Conservation (phyloP, 2,888 invertebrate species). For the Panzeria rudis region DNA sequence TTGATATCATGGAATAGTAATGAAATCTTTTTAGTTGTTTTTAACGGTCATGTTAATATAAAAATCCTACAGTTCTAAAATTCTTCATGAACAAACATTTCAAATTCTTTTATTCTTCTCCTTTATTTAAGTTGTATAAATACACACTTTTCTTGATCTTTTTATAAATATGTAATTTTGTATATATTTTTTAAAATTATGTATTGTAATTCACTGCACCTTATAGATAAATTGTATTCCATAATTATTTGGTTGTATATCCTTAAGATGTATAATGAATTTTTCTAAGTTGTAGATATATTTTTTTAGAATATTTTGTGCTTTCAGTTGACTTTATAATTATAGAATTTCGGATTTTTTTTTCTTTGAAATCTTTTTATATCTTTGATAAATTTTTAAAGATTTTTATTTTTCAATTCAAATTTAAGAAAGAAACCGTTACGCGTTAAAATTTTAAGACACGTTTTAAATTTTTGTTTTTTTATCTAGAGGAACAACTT, state of each 20-base stretch:
- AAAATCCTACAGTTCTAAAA: too few relatives aligned
- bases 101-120: background rate
- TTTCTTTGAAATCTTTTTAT: background rate
- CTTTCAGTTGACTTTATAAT: constrained; percentile 44
- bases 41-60: too few relatives aligned
- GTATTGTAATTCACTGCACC: constrained; percentile 54
- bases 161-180: background rate
- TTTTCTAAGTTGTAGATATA: constrained; percentile 14
- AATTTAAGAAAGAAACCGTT: constrained; percentile 72
- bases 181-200: background rate
- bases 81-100: background rate
- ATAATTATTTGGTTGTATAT: constrained; percentile 64
- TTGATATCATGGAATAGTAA: too few relatives aligned
- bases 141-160: background rate
- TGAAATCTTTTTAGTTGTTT: too few relatives aligned
- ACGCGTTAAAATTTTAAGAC: constrained; percentile 61
- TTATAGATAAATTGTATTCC: constrained; percentile 67
- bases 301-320: constrained; percentile 66
- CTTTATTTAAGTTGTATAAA: background rate
- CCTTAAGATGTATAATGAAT: constrained; percentile 23
- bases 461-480: constrained; percentile 45
- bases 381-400: constrained; percentile 18
- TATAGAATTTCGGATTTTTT: constrained; percentile 26
- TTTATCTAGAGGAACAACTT: constrained; percentile 77
- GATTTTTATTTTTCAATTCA: constrained; percentile 4